Evolutionary conservation across 2,888 invertebrate species (phyloP).

Genomic region (Limenitis camilla): DNA sequence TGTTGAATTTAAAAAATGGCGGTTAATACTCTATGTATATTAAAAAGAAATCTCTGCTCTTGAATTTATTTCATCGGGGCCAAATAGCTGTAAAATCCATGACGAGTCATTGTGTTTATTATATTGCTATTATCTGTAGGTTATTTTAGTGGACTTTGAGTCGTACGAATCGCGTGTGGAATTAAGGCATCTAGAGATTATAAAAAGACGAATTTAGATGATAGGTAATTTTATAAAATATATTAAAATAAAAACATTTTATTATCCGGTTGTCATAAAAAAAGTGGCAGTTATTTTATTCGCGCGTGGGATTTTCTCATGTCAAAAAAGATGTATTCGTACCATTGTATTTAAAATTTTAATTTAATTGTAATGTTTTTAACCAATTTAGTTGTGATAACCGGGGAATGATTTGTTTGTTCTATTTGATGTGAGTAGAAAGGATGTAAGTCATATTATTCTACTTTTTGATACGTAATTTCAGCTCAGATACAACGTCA

Average conservation of each 20-base stretch:
- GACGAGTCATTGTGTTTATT: conserved; percentile 56
- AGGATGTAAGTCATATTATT: too few relatives aligned
- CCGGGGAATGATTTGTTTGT: conserved; percentile 3
- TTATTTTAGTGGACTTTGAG: conserved; percentile 19
- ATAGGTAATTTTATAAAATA: conserved; percentile 14
- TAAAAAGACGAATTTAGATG: conserved; percentile 13
- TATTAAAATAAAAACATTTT: background rate
- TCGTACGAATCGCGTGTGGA: conserved; percentile 12
- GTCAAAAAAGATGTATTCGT: background rate
- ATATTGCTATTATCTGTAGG: conserved; percentile 22
- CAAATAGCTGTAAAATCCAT: conserved; percentile 69
- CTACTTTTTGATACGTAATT: too few relatives aligned
- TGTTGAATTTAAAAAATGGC: too few relatives aligned
- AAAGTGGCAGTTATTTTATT: background rate
- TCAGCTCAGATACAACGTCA: too few relatives aligned
- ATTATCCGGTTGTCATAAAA: conserved; percentile 3
- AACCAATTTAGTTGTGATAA: background rate
- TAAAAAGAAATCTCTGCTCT: conserved; percentile 48
- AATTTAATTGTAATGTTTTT: background rate
- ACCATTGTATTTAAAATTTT: conserved; percentile 4
- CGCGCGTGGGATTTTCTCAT: conserved; percentile 1
- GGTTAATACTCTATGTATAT: background rate
- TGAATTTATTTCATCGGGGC: conserved; percentile 65
- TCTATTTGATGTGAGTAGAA: background rate
- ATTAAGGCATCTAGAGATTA: conserved; percentile 17